Evolutionary conservation across 2,113 vertebrate genomes (phyloP).

Genomic region (Lichenostomus cassidix): DNA sequence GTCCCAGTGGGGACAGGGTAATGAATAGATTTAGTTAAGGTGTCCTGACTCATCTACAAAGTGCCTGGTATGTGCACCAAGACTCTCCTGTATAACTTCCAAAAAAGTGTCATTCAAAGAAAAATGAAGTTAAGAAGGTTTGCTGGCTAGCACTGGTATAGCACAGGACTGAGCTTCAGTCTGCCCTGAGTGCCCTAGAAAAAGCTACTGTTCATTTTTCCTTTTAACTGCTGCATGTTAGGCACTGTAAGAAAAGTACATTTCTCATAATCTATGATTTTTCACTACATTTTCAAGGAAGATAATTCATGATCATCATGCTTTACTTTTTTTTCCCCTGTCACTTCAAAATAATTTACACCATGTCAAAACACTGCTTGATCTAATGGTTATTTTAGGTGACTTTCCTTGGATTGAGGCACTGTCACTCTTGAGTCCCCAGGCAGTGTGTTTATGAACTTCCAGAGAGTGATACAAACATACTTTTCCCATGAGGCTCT

Average conservation of each 20-base stretch:
- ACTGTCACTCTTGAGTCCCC: background rate
- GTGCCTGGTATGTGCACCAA: slow-evolving; percentile 51
- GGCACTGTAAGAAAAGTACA: background rate
- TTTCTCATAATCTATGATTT: background rate
- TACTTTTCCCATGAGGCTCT: background rate
- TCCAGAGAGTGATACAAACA: background rate
- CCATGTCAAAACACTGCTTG: background rate
- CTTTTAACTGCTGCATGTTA: background rate
- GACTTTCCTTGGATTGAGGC: background rate
- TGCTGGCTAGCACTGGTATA: background rate
- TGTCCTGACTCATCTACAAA: slow-evolving; percentile 69
- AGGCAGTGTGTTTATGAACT: background rate
- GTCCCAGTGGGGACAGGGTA: slow-evolving; percentile 67
- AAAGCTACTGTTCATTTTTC: background rate
- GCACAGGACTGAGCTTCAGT: background rate
- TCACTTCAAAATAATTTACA: background rate
- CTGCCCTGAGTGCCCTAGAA: background rate
- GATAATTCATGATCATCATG: background rate
- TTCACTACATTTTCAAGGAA: background rate
- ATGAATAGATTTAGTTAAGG: slow-evolving; percentile 79
- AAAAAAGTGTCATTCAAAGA: slow-evolving; percentile 61
- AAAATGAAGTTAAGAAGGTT: slow-evolving; percentile 51
- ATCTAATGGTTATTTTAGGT: background rate
- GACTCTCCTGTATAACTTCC: slow-evolving; percentile 56
- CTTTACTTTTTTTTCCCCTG: background rate